These are phyloP conservation scores for Oeneis ivallda DNA, from an alignment of 2,888 invertebrate species.

Conservation along the genomic window DNA sequence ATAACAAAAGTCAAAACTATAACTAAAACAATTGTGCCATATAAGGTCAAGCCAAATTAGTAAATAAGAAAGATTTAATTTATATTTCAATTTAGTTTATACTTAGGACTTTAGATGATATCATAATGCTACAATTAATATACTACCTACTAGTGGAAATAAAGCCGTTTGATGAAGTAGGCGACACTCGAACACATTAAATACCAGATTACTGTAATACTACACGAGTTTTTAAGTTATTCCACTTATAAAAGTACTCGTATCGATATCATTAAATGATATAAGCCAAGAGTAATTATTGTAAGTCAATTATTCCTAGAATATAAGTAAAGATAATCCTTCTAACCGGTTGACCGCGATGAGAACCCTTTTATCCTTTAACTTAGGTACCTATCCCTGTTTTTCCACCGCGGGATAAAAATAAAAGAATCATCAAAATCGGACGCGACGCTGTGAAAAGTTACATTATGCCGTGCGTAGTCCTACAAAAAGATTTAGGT, in stretches of 20 bases:
- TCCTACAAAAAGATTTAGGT: no score
- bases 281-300: slow-evolving; percentile 9
- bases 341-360: neutral
- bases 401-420: no score
- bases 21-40: no score
- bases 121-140: no score
- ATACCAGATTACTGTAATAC: slow-evolving; percentile 25
- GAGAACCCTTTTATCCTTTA: neutral
- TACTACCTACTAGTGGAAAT: neutral
- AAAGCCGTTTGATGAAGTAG: slow-evolving; percentile 7
- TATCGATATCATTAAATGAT: slow-evolving; percentile 4
- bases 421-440: no score
- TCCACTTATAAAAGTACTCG: neutral
- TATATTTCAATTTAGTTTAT: no score
- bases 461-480: no score
- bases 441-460: no score
- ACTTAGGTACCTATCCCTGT: neutral
- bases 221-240: slow-evolving; percentile 6
- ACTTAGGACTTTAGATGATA: neutral
- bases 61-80: neutral
- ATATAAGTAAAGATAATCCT: slow-evolving; percentile 7
- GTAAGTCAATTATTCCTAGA: slow-evolving; percentile 8
- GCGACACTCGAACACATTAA: slow-evolving; percentile 21
- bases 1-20: no score
- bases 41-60: no score